Percentiles rank a stretch among this genome's conserved stretches.
These are phyloP conservation scores for Calliphora vomitoria DNA, from an alignment of 2,888 invertebrate species.

Conservation along the genomic window DNA sequence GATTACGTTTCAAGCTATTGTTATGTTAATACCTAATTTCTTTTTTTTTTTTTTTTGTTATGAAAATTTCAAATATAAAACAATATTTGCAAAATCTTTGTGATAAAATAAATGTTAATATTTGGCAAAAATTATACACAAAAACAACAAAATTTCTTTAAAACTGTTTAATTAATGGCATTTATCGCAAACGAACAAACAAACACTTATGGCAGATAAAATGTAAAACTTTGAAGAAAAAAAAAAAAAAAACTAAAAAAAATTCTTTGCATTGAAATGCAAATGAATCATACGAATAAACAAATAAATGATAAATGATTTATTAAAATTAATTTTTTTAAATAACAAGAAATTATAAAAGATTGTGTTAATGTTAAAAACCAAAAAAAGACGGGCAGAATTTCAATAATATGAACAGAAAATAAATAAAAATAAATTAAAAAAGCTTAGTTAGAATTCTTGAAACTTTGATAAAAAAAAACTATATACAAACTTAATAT, in stretches of 20 bases:
- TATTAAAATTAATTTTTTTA: conserved; percentile 42
- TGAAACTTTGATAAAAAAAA: conserved; percentile 28
- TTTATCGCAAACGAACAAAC: conserved; percentile 24
- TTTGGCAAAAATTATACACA: conserved; percentile 1
- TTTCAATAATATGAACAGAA: conserved; percentile 38
- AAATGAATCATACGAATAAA: conserved; percentile 65
- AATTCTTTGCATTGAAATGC: conserved; percentile 47
- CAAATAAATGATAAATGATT: conserved; percentile 66
- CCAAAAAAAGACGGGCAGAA: conserved; percentile 53
- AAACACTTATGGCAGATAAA: conserved; percentile 23
- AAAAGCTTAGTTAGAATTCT: conserved; percentile 11
- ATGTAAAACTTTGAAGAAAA: not conserved
- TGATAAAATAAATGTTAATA: not conserved
- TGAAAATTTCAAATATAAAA: not conserved
- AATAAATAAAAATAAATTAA: conserved; percentile 23
- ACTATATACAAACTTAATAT: not conserved
- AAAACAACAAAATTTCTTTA: conserved; percentile 11
- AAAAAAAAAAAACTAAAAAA: conserved; percentile 26
- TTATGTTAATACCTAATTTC: not conserved
- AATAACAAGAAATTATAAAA: conserved; percentile 9
- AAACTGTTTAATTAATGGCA: conserved; percentile 30
- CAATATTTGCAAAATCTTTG: not conserved
- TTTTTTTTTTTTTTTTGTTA: no score
- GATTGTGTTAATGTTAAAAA: conserved; percentile 12
- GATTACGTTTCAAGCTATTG: not conserved